Conservation (phyloP, 2,113 vertebrate genomes). For the Macaca fascicularis region DNA sequence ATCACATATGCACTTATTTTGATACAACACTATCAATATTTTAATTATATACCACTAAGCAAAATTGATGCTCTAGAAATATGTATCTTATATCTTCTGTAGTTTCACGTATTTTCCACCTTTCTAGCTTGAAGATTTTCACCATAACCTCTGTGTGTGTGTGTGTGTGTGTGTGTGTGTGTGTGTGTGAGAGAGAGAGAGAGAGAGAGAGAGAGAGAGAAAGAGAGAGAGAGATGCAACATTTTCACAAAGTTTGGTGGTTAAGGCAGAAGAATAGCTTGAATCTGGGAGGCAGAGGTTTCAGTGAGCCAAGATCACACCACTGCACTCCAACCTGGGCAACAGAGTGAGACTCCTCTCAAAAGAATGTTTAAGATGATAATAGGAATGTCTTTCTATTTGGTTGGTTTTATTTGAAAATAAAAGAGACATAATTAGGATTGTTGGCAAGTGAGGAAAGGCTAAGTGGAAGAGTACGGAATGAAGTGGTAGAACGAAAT, state of each 20-base stretch:
- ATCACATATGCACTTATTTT: not conserved
- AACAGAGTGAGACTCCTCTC: too few relatives aligned
- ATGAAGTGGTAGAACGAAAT: not conserved
- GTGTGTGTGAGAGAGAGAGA: too few relatives aligned
- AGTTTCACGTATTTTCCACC: not conserved
- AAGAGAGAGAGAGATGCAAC: not conserved
- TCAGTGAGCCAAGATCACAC: too few relatives aligned
- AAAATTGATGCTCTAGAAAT: not conserved
- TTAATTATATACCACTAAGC: not conserved
- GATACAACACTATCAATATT: not conserved
- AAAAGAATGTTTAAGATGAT: not conserved
- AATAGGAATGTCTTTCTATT: not conserved
- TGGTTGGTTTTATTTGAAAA: constrained; percentile 12
- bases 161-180: not conserved
- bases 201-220: not conserved
- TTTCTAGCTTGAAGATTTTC: not conserved
- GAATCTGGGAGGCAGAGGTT: too few relatives aligned
- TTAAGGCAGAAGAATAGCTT: not conserved
- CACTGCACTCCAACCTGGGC: too few relatives aligned
- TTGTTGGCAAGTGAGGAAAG: not conserved
- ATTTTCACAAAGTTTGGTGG: not conserved
- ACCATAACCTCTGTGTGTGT: not conserved
- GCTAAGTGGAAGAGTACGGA: not conserved
- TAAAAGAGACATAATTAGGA: not conserved
- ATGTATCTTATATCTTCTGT: not conserved